Conservation (phyloP, 2,888 invertebrate species). For the Melolontha melolontha region DNA sequence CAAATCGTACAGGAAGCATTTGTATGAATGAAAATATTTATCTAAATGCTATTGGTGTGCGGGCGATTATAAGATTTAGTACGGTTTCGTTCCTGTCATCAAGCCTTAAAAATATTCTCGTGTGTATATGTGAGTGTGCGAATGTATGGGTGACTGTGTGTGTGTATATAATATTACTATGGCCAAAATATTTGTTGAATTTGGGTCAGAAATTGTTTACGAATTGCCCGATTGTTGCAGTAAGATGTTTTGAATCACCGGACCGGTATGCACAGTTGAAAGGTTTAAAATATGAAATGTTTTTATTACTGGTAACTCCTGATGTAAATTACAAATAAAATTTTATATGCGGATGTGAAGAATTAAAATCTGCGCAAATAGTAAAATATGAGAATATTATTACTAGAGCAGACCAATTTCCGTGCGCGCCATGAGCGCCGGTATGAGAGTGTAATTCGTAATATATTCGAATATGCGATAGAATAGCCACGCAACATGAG, state of each 20-base stretch:
- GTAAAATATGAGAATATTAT: too few species aligned
- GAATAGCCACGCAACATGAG: too few species aligned
- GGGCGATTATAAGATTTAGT: constrained; percentile 3
- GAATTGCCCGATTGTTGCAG: constrained; percentile 3
- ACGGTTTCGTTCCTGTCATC: constrained; percentile 16
- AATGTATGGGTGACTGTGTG: not conserved
- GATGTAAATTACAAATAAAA: too few species aligned
- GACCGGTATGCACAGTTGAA: not conserved
- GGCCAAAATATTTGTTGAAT: constrained; percentile 25
- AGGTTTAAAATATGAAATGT: not conserved
- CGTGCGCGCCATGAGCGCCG: too few species aligned
- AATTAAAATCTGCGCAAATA: too few species aligned
- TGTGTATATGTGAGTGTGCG: too few species aligned
- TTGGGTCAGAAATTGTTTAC: constrained; percentile 23
- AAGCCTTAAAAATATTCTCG: not conserved
- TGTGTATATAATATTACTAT: constrained; percentile 4
- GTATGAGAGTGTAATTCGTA: too few species aligned
- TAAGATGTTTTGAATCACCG: not conserved
- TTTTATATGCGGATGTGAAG: too few species aligned
- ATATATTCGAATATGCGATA: too few species aligned
- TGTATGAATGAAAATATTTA: constrained; percentile 24
- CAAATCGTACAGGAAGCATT: not conserved
- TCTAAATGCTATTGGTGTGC: constrained; percentile 6
- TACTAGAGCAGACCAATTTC: too few species aligned
- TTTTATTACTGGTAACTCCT: not conserved